Evolutionary conservation across 2,888 invertebrate genomes (phyloP), one percentile per base, ranked within the genome.

Genomic region (Boloria euphrosyne): DNA sequence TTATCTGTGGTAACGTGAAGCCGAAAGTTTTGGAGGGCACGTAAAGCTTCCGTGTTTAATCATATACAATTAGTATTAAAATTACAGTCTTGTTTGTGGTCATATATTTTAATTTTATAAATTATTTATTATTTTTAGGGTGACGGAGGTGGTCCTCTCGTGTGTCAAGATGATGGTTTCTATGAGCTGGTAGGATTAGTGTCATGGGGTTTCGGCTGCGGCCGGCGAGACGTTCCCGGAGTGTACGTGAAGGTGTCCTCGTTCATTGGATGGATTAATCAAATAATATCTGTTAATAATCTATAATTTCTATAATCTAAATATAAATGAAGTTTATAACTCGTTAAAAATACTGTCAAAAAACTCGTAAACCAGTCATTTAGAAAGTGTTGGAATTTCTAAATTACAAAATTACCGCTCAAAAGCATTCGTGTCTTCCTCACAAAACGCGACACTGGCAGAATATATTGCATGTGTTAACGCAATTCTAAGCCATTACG

Each of bases 201-300:
- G 0, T 98, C 98, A 1, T 98, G 98, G 97, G 98, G 98, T 76
- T 97, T 97, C 83, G 97, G 97, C 73, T 98, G 98, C 84, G 98
- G 98, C n/a, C 93, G 98, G 52, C 94, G 95, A 70, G 97, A 98
- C 87, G 98, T 98, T 63, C 98, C 98, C 43, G 98, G 98, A n/a
- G 98, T 98, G 70, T 98, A 98, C 86, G 98, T 98, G 38, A 97
- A 98, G 92, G 98, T 98, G 13, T 97, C 98, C 4, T 95, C 97
- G 52, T 98, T 98, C 90, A 97, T 98, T 77, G 97, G 98, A 73
- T 98, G 98, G 98, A 98, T 98, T 83, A 98, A 98, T 93, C 98
- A 98, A 93, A 98, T 98, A 77, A 98, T 98, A 82, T 97, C 97
- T 82, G 98, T 98, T 77, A 98, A 98, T 90, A 97, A 97, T 89